Evolutionary conservation across 2,113 vertebrate genomes (phyloP), one percentile per base, ranked within the genome.

Genomic region (Ceyx cyanopectus): DNA sequence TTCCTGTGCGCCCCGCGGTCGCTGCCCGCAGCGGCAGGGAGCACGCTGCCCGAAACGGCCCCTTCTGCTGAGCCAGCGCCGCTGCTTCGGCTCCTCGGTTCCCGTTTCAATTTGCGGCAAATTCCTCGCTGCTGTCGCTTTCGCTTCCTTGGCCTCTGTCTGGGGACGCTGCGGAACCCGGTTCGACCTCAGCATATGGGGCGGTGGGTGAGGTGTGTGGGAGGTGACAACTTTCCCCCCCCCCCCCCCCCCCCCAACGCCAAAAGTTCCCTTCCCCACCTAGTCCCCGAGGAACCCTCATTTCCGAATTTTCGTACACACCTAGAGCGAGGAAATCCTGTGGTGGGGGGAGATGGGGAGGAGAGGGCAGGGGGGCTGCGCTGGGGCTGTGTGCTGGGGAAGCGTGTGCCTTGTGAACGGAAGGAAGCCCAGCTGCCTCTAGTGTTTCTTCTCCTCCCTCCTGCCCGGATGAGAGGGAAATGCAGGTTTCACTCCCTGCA

Each of bases 271-370:
- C 68, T 94, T 67, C 89, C 46, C 45, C 92, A 85, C 89, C 89
- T 85, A 80, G 70, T 95, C 92, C 91, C 90, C 1, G 4, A 82
- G 92, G 94, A 95, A 11, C 79, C 45, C 40, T 73, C 75, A 67
- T 90, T 92, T 94, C 90, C 94, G 85, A 95, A 92, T 90, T 94
- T 78, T 79, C 3, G 2, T 26, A 74, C 43, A 48, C 92, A 85
- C 96, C 93, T 93, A 87, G 75, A 94, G 92, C 83, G 58, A 90
- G 93, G 92, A 95, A 90, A 96, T 94, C 96, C 95, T 95, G 94
- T 88, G 91, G 32, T 1, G 15, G 37, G 57, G 79, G 67, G 40
- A n/a, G 66, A 65, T 29, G 43, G 68, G 61, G 51, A 22, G 83
- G 75, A 81, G 70, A 54, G 84, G 58, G 75, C 84, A 32, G 75